Base-by-base conservation (phyloP, 2,888 invertebrate genomes). In the Athripsodes cinereus region DNA sequence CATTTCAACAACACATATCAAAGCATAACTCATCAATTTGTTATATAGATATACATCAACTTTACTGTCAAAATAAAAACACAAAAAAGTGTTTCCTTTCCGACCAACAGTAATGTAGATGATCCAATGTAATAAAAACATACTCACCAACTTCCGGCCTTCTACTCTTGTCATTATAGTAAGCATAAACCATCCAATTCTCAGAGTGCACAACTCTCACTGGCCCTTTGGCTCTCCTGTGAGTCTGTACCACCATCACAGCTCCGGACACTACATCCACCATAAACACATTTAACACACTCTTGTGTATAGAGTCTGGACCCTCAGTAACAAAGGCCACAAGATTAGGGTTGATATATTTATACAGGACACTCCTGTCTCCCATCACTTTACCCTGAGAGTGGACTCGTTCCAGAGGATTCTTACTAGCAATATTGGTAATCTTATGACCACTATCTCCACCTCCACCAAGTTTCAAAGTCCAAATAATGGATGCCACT, bases 271-370 rank as follows among this genome's bases (percentile, higher is more conserved):
- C 92, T 26, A 86, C 90, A 78, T 99, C 99, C 67, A 99, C 72
- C 64, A 96, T 81, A 74, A 90, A 89, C 55, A 97, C 78, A 69
- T 88, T 90, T 67, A 97, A 81, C 5, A 11, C 19, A 47, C 47
- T 20, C 79, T 91, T 92, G 66, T 90, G 87, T 53, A 84, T 71
- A 8, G 81, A 80, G 68, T 92, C 91, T 16, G 84, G 81, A 26
- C 87, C 87, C 69, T 91, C 83, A 0, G 92, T 89, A 22, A 91
- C 82, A 62, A 96, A 81, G 13, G 92, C 92, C 62, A 96, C 86
- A 64, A 99, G 80, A 78, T 99, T 99, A 22, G 99, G 99, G 81
- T 99, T 99, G 66, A 92, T 84, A 74, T 99, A 98, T 75, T 99
- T 99, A 79, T 99, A 99, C 35, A 98, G 84, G 55, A 99, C 99